Conservation (phyloP, 2,113 vertebrate species). For the Okapia johnstoni region DNA sequence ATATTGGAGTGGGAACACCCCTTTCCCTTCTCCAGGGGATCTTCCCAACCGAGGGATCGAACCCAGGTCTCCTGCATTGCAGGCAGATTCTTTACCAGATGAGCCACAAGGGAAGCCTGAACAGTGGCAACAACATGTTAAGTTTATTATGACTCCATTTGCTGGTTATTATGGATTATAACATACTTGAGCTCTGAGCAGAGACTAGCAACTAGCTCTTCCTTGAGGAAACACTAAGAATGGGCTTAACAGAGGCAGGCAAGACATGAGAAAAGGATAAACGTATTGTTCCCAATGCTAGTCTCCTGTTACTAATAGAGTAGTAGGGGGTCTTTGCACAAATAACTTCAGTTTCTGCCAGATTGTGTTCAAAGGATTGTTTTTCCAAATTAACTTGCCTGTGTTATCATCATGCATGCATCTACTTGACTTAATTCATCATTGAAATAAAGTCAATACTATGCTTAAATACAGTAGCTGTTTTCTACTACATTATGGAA, state of each 20-base stretch:
- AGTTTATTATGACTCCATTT: background rate
- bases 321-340: background rate
- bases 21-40: background rate
- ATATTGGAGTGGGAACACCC: background rate
- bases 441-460: background rate
- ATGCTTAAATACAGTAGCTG: background rate
- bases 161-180: background rate
- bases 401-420: background rate
- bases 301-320: background rate
- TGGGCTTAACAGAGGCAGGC: background rate
- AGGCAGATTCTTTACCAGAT: background rate
- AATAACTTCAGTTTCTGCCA: background rate
- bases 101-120: background rate
- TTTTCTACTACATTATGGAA: background rate
- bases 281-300: background rate
- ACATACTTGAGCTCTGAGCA: background rate
- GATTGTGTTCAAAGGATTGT: background rate
- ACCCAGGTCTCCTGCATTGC: background rate
- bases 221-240: background rate
- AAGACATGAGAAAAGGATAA: background rate
- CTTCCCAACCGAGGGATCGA: rapidly evolving
- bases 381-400: background rate
- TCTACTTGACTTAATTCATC: background rate
- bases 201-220: background rate
- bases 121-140: background rate